Evolutionary conservation across 1,140 invertebrate species (phyloP).

Genomic region (Drosophila ambigua): DNA sequence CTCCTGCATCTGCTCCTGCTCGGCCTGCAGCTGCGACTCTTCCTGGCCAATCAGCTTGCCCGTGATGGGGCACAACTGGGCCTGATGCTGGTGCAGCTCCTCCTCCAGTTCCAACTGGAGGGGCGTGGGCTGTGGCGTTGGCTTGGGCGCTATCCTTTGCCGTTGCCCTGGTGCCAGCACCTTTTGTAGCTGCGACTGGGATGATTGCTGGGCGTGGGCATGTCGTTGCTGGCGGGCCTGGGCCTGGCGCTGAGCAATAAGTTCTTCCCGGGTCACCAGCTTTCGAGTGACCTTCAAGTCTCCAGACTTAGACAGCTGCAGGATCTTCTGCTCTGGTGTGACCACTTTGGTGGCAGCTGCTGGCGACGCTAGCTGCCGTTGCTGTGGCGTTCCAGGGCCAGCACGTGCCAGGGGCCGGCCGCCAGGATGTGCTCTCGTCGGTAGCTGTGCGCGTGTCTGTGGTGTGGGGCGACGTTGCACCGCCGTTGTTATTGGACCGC

Average conservation of each 20-base stretch:
- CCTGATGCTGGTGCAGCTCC: constrained; percentile 65
- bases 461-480: constrained; percentile 49
- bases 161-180: constrained; percentile 51
- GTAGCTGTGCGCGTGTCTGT: constrained; percentile 31
- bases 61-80: constrained; percentile 75
- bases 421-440: constrained; percentile 14
- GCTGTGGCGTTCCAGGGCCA: constrained; percentile 38
- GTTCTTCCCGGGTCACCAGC: constrained; percentile 74
- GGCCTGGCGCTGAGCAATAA: constrained; percentile 53
- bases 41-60: constrained; percentile 77
- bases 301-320: constrained; percentile 78
- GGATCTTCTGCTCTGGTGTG: constrained; percentile 80
- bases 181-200: constrained; percentile 54
- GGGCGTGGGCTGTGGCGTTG: constrained; percentile 16
- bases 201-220: constrained; percentile 44
- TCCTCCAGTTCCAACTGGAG: constrained; percentile 65
- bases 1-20: constrained; percentile 77
- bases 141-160: constrained; percentile 48
- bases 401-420: constrained; percentile 36
- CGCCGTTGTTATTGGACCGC: background rate
- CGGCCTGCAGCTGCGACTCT: constrained; percentile 78
- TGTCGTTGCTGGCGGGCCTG: constrained; percentile 64
- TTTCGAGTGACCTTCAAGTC: constrained; percentile 83
- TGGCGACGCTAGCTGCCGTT: constrained; percentile 22
- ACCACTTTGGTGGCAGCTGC: constrained; percentile 52